Base-by-base conservation (phyloP, 2,888 invertebrate genomes). In the Cantharis nigra region DNA sequence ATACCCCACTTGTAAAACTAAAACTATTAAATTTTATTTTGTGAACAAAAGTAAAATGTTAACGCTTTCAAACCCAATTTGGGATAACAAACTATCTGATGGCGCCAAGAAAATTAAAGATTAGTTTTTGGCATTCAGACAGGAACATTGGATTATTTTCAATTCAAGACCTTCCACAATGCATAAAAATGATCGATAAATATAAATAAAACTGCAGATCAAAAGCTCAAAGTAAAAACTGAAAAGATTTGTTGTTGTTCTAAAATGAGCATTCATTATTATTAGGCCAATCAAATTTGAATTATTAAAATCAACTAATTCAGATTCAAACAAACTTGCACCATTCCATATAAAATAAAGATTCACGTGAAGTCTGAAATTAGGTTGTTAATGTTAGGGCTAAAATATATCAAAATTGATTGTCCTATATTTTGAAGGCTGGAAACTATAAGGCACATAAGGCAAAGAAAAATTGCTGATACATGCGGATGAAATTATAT, bases 401-500 rank as follows among this genome's bases (percentile, higher is more conserved):
- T 30, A n/a, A 49, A 49, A 49, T n/a, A 49, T n/a, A 5, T 49
- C n/a, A n/a, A 49, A 49, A 49, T 49, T 49, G 49, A 49, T 49
- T 49, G 49, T n/a, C n/a, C 49, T 7, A 49, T 49, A 49, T 9
- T 49, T 49, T 49, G 7, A 49, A 49, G n/a, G 10, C n/a, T 49
- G 7, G 49, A 49, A 49, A 49, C n/a, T n/a, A 69, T 16, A 69
- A 69, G 23, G 69, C 16, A 16, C 16, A 20, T 69, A 28, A 16
- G 18, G 23, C 20, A 72, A 74, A 70, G 26, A 69, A 71, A 81
- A 82, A 64, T 63, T 63, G 81, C 18, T 23, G 65, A 67, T 23
- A 67, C 65, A 67, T 67, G 65, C 65, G 13, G 81, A 80, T 63
- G 62, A 26, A 82, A 82, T 70, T 74, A 71, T 79, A 78, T 76